Evolutionary conservation across 1,140 invertebrate genomes (phyloP).

Genomic region (Cotesia chilonis): DNA sequence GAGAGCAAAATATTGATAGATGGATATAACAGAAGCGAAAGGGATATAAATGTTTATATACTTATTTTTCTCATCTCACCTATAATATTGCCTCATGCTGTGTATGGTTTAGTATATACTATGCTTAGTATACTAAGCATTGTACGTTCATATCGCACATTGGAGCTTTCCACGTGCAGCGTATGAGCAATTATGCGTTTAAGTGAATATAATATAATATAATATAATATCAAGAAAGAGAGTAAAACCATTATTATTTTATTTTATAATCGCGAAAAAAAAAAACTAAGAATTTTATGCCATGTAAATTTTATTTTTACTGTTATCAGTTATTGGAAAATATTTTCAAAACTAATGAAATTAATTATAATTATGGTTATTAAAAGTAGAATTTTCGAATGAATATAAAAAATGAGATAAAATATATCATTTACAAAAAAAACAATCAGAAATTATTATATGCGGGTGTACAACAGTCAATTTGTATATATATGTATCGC

Average conservation of each 20-base stretch:
- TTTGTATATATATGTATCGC: slow-evolving; percentile 12
- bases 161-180: slow-evolving; percentile 11
- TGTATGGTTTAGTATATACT: neutral
- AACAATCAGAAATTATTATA: neutral
- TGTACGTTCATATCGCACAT: slow-evolving; percentile 6
- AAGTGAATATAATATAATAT: slow-evolving; percentile 9
- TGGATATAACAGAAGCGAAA: neutral
- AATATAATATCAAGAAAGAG: slow-evolving; percentile 4
- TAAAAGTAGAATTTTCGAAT: no score
- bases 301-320: neutral
- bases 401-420: no score
- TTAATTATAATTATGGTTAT: neutral
- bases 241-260: no score
- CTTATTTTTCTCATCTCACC: neutral
- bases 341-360: neutral
- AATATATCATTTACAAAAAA: neutral
- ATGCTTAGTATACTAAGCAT: neutral
- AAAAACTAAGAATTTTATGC: neutral
- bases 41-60: slow-evolving; percentile 1
- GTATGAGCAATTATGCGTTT: slow-evolving; percentile 18
- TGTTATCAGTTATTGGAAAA: neutral
- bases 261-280: no score
- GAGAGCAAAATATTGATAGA: no score
- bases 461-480: slow-evolving; percentile 11
- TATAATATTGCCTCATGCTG: neutral